Evolutionary conservation across 64 coral and sea anemone genomes (phyloP), one percentile per base, ranked within the genome.

Genomic region (Pocillopora damicornis): DNA sequence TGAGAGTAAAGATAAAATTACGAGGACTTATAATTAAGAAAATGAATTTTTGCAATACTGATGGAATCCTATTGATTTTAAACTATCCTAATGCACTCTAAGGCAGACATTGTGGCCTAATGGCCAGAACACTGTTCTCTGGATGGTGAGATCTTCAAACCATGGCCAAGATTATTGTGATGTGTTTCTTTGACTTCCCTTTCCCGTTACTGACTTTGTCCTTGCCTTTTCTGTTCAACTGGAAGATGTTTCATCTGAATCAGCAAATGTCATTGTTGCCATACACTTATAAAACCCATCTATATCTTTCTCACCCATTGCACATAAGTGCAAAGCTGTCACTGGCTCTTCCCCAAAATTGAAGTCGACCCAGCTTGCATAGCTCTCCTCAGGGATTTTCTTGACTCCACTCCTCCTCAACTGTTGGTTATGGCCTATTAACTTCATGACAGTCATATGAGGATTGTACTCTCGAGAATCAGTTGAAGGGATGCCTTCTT

Each of bases 221-320:
- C 34, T 14, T 85, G 37, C 17, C 45, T 56, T 58, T 56, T 7
- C 38, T 38, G 22, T 11, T 59, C 22, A 63, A 72, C 9, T 14
- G 18, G 11, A 22, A 4, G 22, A 22, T 1, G 9, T 10, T 60
- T 79, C 2, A 79, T 11, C 64, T 15, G 37, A 20, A 0, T 60
- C 58, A 81, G 17, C 71, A 86, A 91, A 88, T 9, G 63, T 57
- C 9, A 78, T 59, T 38, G 90, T 87, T 58, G 89, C 88, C 63
- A 80, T 45, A 86, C 93, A 88, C 8, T 88, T 76, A 58, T 99
- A 99, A 91, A 99, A 99, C 1, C 97, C 97, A 88, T 98, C 93
- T 76, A 89, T 56, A 64, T 94, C 79, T 81, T 91, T 95, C 42
- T 60, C 74, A 42, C 76, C 71, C 97, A 99, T 99, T 75, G 93